Evolutionary conservation across 2,888 invertebrate species (phyloP).

Genomic region (Octonoba sinensis): DNA sequence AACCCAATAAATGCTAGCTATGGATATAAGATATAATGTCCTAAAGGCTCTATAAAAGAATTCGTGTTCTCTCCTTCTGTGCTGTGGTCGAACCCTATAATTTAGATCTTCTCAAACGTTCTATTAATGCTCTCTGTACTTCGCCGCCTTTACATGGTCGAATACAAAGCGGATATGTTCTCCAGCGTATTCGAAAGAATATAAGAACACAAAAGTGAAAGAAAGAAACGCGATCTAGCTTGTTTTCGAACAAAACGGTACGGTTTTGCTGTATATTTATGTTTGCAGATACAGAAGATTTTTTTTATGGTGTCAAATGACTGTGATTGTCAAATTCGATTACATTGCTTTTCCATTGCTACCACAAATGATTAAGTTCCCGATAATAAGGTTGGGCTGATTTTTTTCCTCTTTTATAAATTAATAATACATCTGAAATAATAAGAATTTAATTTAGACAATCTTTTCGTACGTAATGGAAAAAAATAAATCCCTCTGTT

Average conservation of each 20-base stretch:
- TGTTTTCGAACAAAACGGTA: conserved; percentile 43
- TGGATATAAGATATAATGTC: no score
- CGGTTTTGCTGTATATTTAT: background rate
- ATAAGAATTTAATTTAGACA: no score
- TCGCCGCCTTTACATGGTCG: conserved; percentile 36
- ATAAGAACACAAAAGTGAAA: conserved; percentile 30
- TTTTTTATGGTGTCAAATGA: background rate
- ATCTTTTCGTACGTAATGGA: no score
- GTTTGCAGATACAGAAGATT: background rate
- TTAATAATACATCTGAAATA: no score
- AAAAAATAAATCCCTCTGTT: no score
- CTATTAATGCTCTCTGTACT: conserved; percentile 45
- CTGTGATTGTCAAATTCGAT: no score
- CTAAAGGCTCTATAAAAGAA: conserved; percentile 21
- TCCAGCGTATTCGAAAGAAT: conserved; percentile 6
- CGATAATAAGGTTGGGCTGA: no score
- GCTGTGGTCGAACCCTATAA: conserved; percentile 44
- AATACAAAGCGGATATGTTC: conserved; percentile 45
- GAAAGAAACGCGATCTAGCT: conserved; percentile 6
- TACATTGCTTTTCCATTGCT: no score
- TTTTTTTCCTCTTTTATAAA: no score
- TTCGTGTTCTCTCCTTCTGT: conserved; percentile 41
- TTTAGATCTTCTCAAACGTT: conserved; percentile 35
- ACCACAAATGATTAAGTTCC: no score
- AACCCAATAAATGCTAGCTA: no score